Conservation (phyloP, 2,113 vertebrate genomes). For the Zosterops hypoxanthus region DNA sequence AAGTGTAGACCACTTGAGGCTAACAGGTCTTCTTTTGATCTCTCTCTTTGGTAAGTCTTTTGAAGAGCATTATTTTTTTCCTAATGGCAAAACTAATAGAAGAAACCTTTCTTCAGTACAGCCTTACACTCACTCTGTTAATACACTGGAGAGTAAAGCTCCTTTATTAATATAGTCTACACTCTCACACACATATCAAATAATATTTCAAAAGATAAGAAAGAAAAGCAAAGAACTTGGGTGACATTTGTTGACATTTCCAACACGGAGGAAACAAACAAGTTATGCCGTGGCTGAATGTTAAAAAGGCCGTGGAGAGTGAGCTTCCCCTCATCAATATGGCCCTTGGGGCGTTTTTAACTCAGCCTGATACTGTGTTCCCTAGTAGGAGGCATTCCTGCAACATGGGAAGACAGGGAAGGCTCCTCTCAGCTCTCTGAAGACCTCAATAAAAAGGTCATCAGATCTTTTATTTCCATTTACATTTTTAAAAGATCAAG, state of each 20-base stretch:
- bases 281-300: conserved; percentile 65
- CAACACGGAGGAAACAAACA: conserved; percentile 69
- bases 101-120: conserved; percentile 2
- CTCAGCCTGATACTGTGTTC: not conserved
- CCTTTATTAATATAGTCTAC: conserved; percentile 38
- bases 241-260: conserved; percentile 82
- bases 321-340: conserved; percentile 27
- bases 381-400: not conserved
- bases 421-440: not conserved
- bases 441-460: conserved; percentile 33
- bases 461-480: not conserved
- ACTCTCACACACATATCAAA: conserved; percentile 31
- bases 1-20: not conserved
- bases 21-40: not conserved
- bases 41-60: not conserved
- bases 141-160: conserved; percentile 3
- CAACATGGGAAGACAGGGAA: not conserved
- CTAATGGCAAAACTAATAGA: conserved; percentile 5
- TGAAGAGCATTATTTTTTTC: not conserved
- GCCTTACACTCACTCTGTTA: not conserved
- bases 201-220: conserved; percentile 47
- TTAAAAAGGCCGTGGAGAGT: conserved; percentile 60
- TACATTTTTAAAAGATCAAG: conserved; percentile 18
- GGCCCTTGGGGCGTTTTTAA: conserved; percentile 1
- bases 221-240: conserved; percentile 23